phyloP scores from a whole-genome alignment of 2,113 vertebrate genomes.

The Pseudopipra pipra region DNA sequence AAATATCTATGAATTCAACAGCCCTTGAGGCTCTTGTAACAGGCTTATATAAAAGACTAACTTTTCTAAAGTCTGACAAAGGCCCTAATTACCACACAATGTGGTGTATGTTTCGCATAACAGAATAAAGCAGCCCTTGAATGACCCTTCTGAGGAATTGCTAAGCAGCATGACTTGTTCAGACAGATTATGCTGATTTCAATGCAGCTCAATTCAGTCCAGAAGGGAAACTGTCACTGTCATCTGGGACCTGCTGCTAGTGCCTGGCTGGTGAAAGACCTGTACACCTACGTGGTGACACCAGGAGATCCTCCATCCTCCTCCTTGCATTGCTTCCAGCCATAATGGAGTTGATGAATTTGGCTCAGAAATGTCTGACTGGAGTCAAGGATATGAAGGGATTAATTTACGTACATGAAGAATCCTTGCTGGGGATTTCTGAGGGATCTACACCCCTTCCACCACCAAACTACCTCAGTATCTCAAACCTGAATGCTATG shows the following conservation, averaged over 20 bases:
- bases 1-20: background rate
- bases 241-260: background rate
- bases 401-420: background rate
- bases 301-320: background rate
- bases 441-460: background rate
- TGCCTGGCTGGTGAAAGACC: background rate
- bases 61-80: background rate
- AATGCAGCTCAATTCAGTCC: rapidly evolving
- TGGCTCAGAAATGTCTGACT: background rate
- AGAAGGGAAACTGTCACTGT: background rate
- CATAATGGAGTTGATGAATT: background rate
- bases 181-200: background rate
- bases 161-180: background rate
- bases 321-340: background rate
- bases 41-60: background rate
- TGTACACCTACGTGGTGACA: rapidly evolving
- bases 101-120: background rate
- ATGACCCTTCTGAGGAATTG: background rate
- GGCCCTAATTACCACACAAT: background rate
- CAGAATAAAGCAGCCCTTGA: background rate
- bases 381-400: background rate
- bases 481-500: background rate
- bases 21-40: background rate
- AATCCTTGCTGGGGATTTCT: background rate
- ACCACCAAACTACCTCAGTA: background rate